Base-by-base conservation (phyloP, 2,888 invertebrate species). In the Tetranychus truncatus region DNA sequence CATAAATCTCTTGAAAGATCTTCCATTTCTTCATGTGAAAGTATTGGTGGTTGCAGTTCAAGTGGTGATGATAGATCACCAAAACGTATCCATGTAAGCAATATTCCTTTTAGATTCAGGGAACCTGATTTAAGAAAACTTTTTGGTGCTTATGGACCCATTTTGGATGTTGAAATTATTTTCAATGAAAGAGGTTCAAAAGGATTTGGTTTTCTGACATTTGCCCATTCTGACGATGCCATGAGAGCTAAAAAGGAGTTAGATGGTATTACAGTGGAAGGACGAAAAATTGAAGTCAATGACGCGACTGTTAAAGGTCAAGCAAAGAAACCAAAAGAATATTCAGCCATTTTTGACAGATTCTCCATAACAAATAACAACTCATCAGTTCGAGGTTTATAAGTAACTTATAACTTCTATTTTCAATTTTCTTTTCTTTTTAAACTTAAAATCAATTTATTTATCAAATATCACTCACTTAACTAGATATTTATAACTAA, bases 171-270 rank as follows among this genome's bases (percentile, higher is more conserved):
- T 85, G 97, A 99, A 89, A 99, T 97, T 83, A 97, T 97, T 20
- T 69, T 69, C 8, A 69, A 69, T 24, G 69, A 69, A 24, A n/a
- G 69, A 85, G 99, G 97, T 85, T 96, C 96, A 81, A 99, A 99
- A 97, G 99, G 99, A 89, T 99, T 99, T 91, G 97, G 97, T 91
- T 99, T 99, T 92, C 97, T 99, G 90, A 99, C 97, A 90, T 99
- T 99, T 93, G 95, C 95, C 90, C 95, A 93, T 91, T 94, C 94
- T 90, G 91, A 91, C 89, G 97, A 99, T 89, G 97, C 97, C 88
- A 97, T 97, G 90, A 91, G 94, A 89, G 97, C 99, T 91, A 94
- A 97, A 89, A 95, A 95, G 90, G 94, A 95, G 90, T 92, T 99
- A 88, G 96, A 99, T 91, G 96, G 96, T 91, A 95, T 95, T 88